Evolutionary conservation across 1,140 invertebrate genomes (phyloP), one percentile per base, ranked within the genome.

Genomic region (Drosophila pachea): DNA sequence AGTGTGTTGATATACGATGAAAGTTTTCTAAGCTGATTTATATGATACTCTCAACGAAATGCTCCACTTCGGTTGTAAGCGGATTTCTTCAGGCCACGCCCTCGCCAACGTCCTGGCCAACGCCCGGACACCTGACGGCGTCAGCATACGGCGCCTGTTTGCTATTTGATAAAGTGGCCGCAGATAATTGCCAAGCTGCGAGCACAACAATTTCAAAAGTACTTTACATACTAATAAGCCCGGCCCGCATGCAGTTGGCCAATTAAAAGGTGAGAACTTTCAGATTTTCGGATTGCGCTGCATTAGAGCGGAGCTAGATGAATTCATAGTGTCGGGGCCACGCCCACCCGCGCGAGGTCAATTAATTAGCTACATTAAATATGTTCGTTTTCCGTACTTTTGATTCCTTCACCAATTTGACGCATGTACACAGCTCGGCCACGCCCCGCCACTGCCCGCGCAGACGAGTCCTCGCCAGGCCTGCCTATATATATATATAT

Each of bases 11-110:
- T 78, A 78, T 78, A 78, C 71, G 76, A 78, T 78, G 76, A 78
- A 78, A 78, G 76, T 78, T 78, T 78, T 78, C 59, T 78, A 78
- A 78, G 76, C 76, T 78, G 76, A 78, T 78, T 78, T 78, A 78
- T 78, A 74, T 73, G 76, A 78, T 78, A 78, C 62, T 66, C 67
- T 50, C 35, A 36, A n/a, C 35, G 14, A 49, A 49, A 50, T 62
- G 40, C 22, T 62, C 50, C 33, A 52, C 42, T 52, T 47, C 33
- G 33, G 61, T 55, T 64, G 61, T 64, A 64, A 64, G 61, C 61
- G 61, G 61, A 64, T 54, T 55, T 54, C 61, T 64, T 64, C 22
- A n/a, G n/a, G n/a, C n/a, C 31, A 33, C 45, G 35, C 40, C 35
- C 22, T 31, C 35, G 9, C n/a, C n/a, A n/a, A n/a, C n/a, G n/a